Conservation (phyloP, 2,113 vertebrate genomes). For the Elgaria multicarinata region DNA sequence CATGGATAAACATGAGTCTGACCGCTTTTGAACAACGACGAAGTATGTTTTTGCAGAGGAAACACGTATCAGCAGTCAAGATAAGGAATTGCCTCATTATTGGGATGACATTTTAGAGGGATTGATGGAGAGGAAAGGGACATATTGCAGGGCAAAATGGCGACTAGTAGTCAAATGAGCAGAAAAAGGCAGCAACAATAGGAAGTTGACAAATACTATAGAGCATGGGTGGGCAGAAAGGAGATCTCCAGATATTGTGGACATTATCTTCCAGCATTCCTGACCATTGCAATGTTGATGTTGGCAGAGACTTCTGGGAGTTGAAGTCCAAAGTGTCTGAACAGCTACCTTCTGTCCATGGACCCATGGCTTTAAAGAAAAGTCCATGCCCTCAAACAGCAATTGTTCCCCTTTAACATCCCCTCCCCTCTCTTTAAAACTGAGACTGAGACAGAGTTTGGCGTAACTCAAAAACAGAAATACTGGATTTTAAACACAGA, state of each 20-base stretch:
- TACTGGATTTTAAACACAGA: background rate
- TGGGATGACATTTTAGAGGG: background rate
- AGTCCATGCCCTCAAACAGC: background rate
- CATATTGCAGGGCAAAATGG: background rate
- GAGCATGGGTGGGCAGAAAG: too few species aligned
- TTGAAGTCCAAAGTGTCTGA: too few species aligned
- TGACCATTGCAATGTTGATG: too few species aligned
- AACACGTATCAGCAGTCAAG: background rate
- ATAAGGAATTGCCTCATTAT: background rate
- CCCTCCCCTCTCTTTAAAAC: too few species aligned
- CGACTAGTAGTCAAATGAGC: background rate
- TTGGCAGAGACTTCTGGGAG: too few species aligned
- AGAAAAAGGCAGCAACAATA: background rate
- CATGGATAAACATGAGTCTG: background rate
- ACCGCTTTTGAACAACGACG: fast-evolving
- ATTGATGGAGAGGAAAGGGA: background rate
- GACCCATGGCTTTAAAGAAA: background rate
- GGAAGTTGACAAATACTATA: background rate
- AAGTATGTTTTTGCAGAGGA: background rate
- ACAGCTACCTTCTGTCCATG: too few species aligned
- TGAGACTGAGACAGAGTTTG: background rate
- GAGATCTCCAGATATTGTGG: too few species aligned
- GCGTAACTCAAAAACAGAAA: background rate
- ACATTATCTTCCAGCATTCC: too few species aligned
- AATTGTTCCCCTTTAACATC: too few species aligned